phyloP scores from a whole-genome alignment of 2,797 vertebrate genomes.

The Darevskia mixta region DNA sequence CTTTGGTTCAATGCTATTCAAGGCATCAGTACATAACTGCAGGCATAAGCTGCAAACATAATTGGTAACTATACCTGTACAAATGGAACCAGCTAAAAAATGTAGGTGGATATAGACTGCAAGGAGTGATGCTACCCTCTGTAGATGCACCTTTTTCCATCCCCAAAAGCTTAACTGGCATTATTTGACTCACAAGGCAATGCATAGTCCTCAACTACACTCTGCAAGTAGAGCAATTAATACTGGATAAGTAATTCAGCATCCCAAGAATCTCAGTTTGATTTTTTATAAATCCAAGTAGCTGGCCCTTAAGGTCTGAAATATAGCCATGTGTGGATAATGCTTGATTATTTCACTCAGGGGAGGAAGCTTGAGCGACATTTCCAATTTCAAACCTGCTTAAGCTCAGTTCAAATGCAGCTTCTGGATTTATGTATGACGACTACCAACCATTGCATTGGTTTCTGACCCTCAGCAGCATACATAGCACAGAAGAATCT shows the following conservation, averaged over 20 bases:
- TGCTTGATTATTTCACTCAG: neutral
- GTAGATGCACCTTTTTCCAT: neutral
- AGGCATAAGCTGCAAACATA: neutral
- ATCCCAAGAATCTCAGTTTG: neutral
- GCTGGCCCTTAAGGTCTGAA: neutral
- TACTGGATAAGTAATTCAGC: neutral
- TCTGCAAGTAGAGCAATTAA: neutral
- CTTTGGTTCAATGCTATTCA: neutral
- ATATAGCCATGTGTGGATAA: neutral
- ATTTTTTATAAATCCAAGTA: neutral
- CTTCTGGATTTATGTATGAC: neutral
- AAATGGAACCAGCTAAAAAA: neutral
- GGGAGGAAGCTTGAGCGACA: neutral
- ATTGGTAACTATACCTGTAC: neutral
- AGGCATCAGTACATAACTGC: neutral
- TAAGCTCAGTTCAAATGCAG: neutral
- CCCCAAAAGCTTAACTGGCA: neutral
- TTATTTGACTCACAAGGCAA: neutral
- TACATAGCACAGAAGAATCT: neutral
- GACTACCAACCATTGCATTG: neutral
- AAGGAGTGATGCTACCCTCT: neutral
- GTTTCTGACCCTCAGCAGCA: neutral
- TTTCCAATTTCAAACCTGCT: neutral
- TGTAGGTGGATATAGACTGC: neutral
- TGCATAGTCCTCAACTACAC: no score